Evolutionary conservation across 1,140 invertebrate species (phyloP).

Genomic region (Calephelis nemesis): DNA sequence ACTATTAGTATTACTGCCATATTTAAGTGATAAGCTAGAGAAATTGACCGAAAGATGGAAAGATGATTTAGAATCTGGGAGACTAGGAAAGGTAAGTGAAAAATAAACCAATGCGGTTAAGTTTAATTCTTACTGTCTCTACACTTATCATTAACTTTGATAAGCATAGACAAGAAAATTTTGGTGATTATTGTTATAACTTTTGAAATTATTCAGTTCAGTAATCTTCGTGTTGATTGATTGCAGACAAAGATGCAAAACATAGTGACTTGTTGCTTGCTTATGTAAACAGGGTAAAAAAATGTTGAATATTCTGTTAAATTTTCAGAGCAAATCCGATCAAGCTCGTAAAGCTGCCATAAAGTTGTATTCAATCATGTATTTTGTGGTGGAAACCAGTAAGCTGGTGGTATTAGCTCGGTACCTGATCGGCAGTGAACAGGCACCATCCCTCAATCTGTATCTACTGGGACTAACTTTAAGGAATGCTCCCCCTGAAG

Average conservation of each 20-base stretch:
- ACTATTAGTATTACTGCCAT: slow-evolving; percentile 51
- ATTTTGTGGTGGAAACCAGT: slow-evolving; percentile 34
- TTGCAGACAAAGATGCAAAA: too few relatives aligned
- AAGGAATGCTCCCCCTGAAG: slow-evolving; percentile 42
- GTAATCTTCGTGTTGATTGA: too few relatives aligned
- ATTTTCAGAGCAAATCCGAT: slow-evolving; percentile 40
- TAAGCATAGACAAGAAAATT: too few relatives aligned
- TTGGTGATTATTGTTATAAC: too few relatives aligned
- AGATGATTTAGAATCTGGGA: slow-evolving; percentile 54
- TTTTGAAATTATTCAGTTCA: too few relatives aligned
- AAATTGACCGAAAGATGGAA: slow-evolving; percentile 49
- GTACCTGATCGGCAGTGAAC: slow-evolving; percentile 37
- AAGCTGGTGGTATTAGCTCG: slow-evolving; percentile 41
- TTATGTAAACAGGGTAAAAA: too few relatives aligned
- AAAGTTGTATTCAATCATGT: slow-evolving; percentile 38
- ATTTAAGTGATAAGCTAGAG: slow-evolving; percentile 49
- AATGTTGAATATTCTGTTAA: neutral
- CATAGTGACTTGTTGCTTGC: too few relatives aligned
- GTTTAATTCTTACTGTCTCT: too few relatives aligned
- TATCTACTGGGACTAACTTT: slow-evolving; percentile 46
- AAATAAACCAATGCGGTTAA: too few relatives aligned
- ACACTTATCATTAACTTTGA: too few relatives aligned
- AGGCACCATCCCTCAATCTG: slow-evolving; percentile 34
- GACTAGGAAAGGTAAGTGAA: slow-evolving; percentile 51
- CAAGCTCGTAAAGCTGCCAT: slow-evolving; percentile 45